Evolutionary conservation across 2,888 invertebrate genomes (phyloP), one percentile per base, ranked within the genome.

Genomic region (Acanthosepion esculentum): DNA sequence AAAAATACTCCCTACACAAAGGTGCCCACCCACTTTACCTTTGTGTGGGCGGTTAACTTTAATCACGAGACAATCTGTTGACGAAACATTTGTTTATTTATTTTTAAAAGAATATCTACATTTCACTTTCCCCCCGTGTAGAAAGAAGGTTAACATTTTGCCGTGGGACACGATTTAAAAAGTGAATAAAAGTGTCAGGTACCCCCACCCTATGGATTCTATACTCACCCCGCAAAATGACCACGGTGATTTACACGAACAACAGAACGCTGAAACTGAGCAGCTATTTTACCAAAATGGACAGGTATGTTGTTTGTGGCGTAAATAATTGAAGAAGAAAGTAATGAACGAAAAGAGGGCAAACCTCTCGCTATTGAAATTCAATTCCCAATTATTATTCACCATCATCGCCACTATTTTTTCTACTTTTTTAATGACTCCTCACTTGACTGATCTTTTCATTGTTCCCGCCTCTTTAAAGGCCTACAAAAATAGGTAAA

Each of bases 211-310:
- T n/a, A 78, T 78, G 78, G 78, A 78, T 78, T 18, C n/a, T 78
- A 78, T 18, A 78, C n/a, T 78, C 18, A 78, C 3, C 33, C 10
- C 78, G 12, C n/a, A 78, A 33, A 78, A 78, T n/a, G 78, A 78
- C 33, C n/a, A 29, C 29, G 78, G n/a, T 78, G 78, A 78, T 78
- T 78, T 78, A 78, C n/a, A n/a, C 33, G 78, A 33, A 78, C 10
- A 26, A 64, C 64, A n/a, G 15, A 23, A 78, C n/a, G 33, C 78
- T 12, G 78, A 78, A 78, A 78, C 12, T 78, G 78, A 78, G 18
- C 78, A 78, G n/a, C 78, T 78, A 78, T 78, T 78, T 78, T 78
- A n/a, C 18, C n/a, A 78, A 78, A 78, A n/a, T 78, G 78, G 78
- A 78, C 78, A 78, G 78, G 78, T 78, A 78, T 10, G 78, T 59